Base-by-base conservation (phyloP, 2,888 invertebrate species). In the Malacosoma neustria region DNA sequence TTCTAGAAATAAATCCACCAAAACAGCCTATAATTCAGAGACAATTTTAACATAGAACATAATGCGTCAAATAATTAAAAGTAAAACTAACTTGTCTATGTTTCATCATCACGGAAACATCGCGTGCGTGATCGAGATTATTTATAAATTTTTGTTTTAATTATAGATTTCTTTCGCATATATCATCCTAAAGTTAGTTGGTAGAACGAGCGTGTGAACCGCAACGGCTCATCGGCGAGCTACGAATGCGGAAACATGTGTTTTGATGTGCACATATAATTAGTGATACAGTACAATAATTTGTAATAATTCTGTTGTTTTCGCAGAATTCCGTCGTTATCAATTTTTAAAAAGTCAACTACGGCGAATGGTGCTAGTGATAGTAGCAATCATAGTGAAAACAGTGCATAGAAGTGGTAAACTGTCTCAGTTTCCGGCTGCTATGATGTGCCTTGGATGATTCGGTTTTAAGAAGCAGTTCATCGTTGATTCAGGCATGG, bases 111-210 rank as follows among this genome's bases (percentile, higher is more conserved):
- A 62, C 55, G 56, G 50, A 67, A 71, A 73, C 75, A 76, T 81
- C 72, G 81, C 75, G 84, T 84, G 80, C 79, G 77, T 77, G 66
- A 65, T 64, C 65, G 50, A 62, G 72, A 77, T 73, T 81, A 80
- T 77, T 79, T 76, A 49, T 72, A 77, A 67, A 73, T 72, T 59
- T 45, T 22, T 43, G 54, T 62, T 64, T 61, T 80, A 81, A 72
- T 67, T 76, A 71, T 80, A 82, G 81, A 75, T 62, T 66, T 65
- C 53, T 67, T 65, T 66, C 61, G 57, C 62, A 41, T 57, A 61
- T 65, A 64, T 64, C 57, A 61, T 60, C 58, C 55, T 50, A 62
- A 67, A 76, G 58, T 74, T 67, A 71, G 72, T 72, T 50, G 49
- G 51, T 45, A 59, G 65, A 54, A 59, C 61, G 61, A 59, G 63